These are phyloP conservation scores for Chroicocephalus ridibundus DNA, from an alignment of 2,113 vertebrate species.

Conservation along the genomic window DNA sequence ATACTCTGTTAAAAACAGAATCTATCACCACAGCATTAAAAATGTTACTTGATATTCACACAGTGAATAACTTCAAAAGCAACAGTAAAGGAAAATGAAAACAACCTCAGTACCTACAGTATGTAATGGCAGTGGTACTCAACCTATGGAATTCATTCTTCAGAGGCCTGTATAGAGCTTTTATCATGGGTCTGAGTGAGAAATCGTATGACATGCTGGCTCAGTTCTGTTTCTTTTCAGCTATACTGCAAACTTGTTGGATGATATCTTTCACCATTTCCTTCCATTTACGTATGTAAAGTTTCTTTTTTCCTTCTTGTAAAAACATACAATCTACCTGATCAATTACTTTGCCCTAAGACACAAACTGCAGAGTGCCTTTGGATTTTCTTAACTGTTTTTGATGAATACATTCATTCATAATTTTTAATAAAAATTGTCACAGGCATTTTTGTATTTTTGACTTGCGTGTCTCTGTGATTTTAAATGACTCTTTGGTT, in stretches of 20 bases:
- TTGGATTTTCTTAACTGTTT: conserved; percentile 21
- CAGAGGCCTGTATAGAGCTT: conserved; percentile 29
- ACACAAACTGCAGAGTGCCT: neutral
- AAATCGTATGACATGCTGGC: neutral
- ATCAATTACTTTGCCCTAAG: conserved; percentile 2
- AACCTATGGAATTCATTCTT: conserved; percentile 28
- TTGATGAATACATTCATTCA: conserved; percentile 18
- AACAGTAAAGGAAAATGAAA: conserved; percentile 40
- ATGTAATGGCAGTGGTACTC: conserved; percentile 19
- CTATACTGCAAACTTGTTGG: conserved; percentile 1
- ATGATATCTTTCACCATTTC: conserved; percentile 23
- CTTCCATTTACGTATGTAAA: neutral
- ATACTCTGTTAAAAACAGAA: conserved; percentile 11
- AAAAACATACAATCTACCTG: conserved; percentile 25
- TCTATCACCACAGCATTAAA: neutral
- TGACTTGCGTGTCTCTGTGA: conserved; percentile 20
- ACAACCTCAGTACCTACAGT: conserved; percentile 21
- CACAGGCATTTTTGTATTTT: neutral
- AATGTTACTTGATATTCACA: conserved; percentile 27
- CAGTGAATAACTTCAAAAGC: conserved; percentile 25
- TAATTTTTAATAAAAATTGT: conserved; percentile 39
- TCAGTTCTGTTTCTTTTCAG: conserved; percentile 31
- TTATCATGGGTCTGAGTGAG: conserved; percentile 48
- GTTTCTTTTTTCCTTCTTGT: neutral
- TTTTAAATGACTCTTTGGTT: conserved; percentile 13